Percentiles rank a stretch among this genome's conserved stretches.
These are phyloP conservation scores for Melanchra persicariae DNA, from an alignment of 2,888 invertebrate genomes.

Conservation along the genomic window DNA sequence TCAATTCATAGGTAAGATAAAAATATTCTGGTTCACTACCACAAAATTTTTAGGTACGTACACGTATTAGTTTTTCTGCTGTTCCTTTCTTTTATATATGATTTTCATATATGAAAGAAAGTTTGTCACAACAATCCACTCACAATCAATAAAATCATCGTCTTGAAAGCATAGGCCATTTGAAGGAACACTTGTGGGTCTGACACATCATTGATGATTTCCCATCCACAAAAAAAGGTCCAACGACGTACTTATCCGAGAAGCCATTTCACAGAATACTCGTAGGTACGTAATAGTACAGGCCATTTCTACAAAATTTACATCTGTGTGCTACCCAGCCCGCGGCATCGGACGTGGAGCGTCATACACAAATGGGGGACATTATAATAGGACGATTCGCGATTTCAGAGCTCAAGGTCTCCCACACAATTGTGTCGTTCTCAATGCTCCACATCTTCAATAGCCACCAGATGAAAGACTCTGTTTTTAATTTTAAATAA, in stretches of 20 bases:
- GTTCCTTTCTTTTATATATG: neutral
- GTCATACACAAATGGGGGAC: conserved; percentile 72
- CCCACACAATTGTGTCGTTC: conserved; percentile 74
- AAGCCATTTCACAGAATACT: too few relatives aligned
- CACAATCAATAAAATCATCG: neutral
- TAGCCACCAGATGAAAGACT: conserved; percentile 27
- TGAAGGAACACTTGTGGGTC: too few relatives aligned
- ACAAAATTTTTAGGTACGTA: too few relatives aligned
- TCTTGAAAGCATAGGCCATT: neutral
- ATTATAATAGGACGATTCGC: conserved; percentile 73
- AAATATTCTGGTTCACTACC: neutral
- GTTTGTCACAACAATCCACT: too few relatives aligned
- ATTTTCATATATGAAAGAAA: too few relatives aligned
- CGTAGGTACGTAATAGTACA: neutral
- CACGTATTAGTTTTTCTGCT: neutral
- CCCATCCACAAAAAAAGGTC: neutral
- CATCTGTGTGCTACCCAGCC: conserved; percentile 53
- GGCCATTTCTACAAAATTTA: conserved; percentile 27
- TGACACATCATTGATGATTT: too few relatives aligned
- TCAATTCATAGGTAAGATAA: neutral
- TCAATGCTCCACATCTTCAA: conserved; percentile 69
- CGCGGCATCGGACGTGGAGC: conserved; percentile 64
- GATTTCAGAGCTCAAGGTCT: conserved; percentile 75
- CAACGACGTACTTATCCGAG: neutral
- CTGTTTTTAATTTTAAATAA: conserved; percentile 42